These are phyloP conservation scores for Protophormia terraenovae DNA, from an alignment of 2,888 invertebrate species.

Conservation along the genomic window DNA sequence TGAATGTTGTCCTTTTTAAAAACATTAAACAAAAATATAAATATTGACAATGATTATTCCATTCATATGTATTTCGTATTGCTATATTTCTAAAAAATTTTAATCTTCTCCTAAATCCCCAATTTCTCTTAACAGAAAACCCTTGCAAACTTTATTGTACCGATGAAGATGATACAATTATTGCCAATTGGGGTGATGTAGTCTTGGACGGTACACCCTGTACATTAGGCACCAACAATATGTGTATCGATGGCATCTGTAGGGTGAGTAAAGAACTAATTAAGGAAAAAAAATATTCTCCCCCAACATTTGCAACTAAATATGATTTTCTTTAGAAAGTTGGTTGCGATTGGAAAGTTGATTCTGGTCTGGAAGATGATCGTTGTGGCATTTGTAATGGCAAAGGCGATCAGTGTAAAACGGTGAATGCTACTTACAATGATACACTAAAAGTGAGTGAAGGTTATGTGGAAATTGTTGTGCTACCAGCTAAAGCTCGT, in stretches of 20 bases:
- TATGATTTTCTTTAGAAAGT: conserved; percentile 87
- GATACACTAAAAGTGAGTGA: conserved; percentile 84
- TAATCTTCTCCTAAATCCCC: too few relatives aligned
- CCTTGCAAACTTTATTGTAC: conserved; percentile 92
- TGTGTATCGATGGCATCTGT: conserved; percentile 91
- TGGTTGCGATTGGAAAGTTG: conserved; percentile 95
- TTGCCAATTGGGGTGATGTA: conserved; percentile 88
- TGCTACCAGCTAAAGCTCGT: conserved; percentile 89
- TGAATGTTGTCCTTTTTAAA: too few relatives aligned
- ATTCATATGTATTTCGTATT: too few relatives aligned
- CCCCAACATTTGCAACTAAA: conserved; percentile 68
- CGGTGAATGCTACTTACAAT: conserved; percentile 82
- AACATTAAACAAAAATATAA: too few relatives aligned
- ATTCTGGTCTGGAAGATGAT: conserved; percentile 90
- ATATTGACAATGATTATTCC: too few relatives aligned
- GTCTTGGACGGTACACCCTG: conserved; percentile 94
- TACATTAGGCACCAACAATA: conserved; percentile 89
- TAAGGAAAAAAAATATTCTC: too few relatives aligned
- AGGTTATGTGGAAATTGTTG: conserved; percentile 84
- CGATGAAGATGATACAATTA: conserved; percentile 87
- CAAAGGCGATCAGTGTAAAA: conserved; percentile 90
- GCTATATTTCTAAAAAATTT: too few relatives aligned
- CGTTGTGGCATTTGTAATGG: conserved; percentile 94
- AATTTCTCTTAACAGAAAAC: conserved; percentile 82
- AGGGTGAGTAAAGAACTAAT: conserved; percentile 82